Evolutionary conservation across 2,888 invertebrate species (phyloP).

Genomic region (Dynastes maya): DNA sequence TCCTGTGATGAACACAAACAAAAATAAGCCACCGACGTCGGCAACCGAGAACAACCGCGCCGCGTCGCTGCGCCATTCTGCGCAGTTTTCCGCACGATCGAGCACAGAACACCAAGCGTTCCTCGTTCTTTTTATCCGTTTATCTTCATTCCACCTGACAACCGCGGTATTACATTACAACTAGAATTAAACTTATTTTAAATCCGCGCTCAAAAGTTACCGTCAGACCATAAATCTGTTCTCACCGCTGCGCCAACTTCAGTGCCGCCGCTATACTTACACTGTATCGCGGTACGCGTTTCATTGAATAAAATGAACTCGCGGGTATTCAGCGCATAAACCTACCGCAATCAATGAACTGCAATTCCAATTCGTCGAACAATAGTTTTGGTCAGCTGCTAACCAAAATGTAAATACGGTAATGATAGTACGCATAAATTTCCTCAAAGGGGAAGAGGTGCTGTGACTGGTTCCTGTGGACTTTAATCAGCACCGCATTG

Average conservation of each 20-base stretch:
- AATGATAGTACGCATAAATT: too few relatives aligned
- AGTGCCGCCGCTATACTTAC: neutral
- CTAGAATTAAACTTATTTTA: conserved; percentile 58
- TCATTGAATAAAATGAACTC: conserved; percentile 31
- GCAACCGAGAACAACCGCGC: neutral
- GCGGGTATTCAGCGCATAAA: too few relatives aligned
- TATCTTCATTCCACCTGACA: conserved; percentile 52
- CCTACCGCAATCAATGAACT: neutral
- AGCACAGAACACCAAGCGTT: conserved; percentile 42
- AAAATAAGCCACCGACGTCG: too few relatives aligned
- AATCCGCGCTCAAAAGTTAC: conserved; percentile 45
- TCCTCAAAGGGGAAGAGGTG: too few relatives aligned
- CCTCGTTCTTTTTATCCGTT: conserved; percentile 58
- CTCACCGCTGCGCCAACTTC: conserved; percentile 11
- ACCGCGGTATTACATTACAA: conserved; percentile 55
- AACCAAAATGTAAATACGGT: too few relatives aligned
- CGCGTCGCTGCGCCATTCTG: conserved; percentile 3
- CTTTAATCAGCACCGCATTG: too few relatives aligned
- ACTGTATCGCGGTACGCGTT: conserved; percentile 2
- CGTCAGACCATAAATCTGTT: conserved; percentile 48
- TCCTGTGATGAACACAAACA: too few relatives aligned
- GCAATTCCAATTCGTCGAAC: too few relatives aligned
- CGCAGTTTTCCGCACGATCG: conserved; percentile 47
- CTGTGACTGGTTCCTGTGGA: too few relatives aligned
- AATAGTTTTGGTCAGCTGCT: too few relatives aligned